Evolutionary conservation across 2,888 invertebrate species (phyloP), one percentile per base, ranked within the genome.

Genomic region (Serripes groenlandicus): DNA sequence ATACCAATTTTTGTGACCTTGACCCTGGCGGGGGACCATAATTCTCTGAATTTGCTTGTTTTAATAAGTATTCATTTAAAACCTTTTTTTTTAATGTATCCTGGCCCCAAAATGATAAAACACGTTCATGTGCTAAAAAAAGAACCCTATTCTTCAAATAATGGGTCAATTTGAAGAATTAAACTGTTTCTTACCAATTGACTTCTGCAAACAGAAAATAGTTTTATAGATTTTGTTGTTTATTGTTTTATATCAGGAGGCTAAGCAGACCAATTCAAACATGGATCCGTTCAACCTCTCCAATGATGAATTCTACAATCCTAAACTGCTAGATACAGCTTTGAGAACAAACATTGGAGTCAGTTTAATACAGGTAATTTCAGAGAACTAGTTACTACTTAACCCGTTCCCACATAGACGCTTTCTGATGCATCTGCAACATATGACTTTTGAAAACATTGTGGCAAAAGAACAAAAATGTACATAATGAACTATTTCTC

Each of bases 241-340:
- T 21, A 30, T 60, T 60, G 11, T 9, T 18, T 60, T 32, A 11
- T 71, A 71, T 23, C 73, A 85, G 85, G 72, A 37, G 23, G 3
- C 77, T 4, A 75, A 79, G 49, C 85, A 85, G 68, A 76, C 78
- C 21, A 83, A 81, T 42, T 73, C 69, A n/a, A 86, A 83, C 92
- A 96, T 98, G 89, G 99, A 99, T 96, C 98, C 99, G 0, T 99
- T 99, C 95, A 99, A 99, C 94, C 97, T 99, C 86, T 99, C 99
- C 1, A 99, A 99, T 95, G 99, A 99, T 93, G 98, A 98, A 96
- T 99, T 96, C 94, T 99, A 99, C 94, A 97, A 97, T 95, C 97
- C 99, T 11, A 93, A 92, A 73, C 87, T 93, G 56, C 90, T 93
- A 87, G 95, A 95, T 76, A 94, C 91, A 73, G 94, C 95, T 3